phyloP scores from a whole-genome alignment of 2,113 vertebrate species.

The Tachysurus fulvidraco region DNA sequence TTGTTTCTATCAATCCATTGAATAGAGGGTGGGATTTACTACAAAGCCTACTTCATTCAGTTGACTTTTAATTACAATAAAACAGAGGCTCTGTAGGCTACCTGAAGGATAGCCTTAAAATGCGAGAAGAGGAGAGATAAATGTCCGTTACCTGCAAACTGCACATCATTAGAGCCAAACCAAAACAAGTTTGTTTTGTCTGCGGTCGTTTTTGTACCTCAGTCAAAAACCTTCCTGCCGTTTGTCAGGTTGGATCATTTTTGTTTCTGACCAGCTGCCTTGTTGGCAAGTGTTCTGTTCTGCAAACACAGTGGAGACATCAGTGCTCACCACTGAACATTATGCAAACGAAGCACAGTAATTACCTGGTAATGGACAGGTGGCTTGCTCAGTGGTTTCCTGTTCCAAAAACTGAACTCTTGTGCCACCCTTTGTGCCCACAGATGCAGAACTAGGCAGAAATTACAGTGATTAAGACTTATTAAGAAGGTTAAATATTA shows the following conservation, averaged over 20 bases:
- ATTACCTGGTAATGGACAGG: conserved; percentile 52
- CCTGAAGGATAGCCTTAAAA: not conserved
- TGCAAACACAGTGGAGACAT: conserved; percentile 9
- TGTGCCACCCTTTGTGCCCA: conserved; percentile 21
- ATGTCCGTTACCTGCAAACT: conserved; percentile 14
- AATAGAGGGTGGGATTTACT: conserved; percentile 29
- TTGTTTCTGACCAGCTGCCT: not conserved
- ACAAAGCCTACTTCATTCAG: not conserved
- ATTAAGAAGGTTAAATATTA: not conserved
- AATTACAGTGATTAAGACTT: conserved; percentile 36
- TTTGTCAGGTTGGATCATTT: conserved; percentile 8
- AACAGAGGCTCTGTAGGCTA: not conserved
- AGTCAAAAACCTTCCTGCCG: not conserved
- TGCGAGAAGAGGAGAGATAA: conserved; percentile 18
- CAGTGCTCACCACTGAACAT: conserved; percentile 24
- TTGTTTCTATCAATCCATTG: conserved; percentile 11
- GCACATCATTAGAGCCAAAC: not conserved
- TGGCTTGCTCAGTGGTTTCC: conserved; percentile 49
- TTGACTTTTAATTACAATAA: not conserved
- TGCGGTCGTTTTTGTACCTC: not conserved
- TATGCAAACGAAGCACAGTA: conserved; percentile 41
- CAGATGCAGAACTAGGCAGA: conserved; percentile 13
- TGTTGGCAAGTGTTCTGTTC: conserved; percentile 10
- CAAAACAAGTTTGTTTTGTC: not conserved
- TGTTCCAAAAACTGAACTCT: conserved; percentile 40